phyloP scores from a whole-genome alignment of 2,888 invertebrate genomes.

The Endomychus coccineus region DNA sequence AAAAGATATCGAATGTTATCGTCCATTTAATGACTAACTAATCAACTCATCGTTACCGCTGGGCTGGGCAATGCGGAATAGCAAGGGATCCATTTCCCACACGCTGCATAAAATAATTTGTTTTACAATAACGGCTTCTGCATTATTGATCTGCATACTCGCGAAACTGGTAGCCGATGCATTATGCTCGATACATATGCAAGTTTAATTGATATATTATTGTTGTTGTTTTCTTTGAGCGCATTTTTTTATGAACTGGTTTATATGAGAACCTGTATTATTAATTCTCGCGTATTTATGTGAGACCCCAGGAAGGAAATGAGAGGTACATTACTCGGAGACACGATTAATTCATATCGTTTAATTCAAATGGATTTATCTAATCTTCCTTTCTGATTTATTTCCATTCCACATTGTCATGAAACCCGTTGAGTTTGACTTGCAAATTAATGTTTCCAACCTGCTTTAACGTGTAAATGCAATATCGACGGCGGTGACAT shows the following conservation, averaged over 20 bases:
- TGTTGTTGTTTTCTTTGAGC: conserved; percentile 21
- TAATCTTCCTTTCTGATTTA: not conserved
- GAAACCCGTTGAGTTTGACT: not conserved
- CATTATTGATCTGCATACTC: conserved; percentile 13
- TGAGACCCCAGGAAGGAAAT: conserved; percentile 16
- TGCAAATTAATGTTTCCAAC: no score
- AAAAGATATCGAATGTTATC: no score
- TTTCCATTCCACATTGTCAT: not conserved
- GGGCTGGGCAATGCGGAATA: no score
- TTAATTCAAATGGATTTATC: not conserved
- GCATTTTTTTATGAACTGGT: conserved; percentile 25
- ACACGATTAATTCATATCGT: conserved; percentile 11
- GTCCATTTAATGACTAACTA: no score
- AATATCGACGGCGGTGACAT: no score
- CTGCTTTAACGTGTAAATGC: no score
- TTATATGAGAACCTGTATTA: conserved; percentile 9
- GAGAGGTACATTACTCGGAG: conserved; percentile 14
- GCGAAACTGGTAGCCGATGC: conserved; percentile 14
- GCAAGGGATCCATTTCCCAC: no score
- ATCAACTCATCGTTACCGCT: no score
- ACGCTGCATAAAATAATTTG: conserved; percentile 11
- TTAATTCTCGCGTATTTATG: conserved; percentile 14
- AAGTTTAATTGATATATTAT: conserved; percentile 28
- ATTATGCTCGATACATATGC: conserved; percentile 12
- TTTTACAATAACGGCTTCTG: conserved; percentile 10